These are phyloP conservation scores for Pantherophis alleghaniensis DNA, from an alignment of 2,797 vertebrate genomes.

Conservation along the genomic window DNA sequence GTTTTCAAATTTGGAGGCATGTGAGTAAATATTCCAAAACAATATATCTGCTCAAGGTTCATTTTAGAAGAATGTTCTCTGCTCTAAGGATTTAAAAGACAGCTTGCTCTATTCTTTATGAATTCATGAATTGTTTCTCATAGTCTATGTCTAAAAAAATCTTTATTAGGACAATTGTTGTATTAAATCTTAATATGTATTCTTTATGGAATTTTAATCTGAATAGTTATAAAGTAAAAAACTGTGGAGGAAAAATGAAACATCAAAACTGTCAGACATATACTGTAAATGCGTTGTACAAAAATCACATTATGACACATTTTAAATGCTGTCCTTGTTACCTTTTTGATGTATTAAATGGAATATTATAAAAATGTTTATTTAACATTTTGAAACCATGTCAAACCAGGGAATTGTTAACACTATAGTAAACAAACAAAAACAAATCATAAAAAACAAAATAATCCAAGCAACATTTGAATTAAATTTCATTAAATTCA, in stretches of 20 bases:
- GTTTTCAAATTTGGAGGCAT: not conserved
- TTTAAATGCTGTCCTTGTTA: not conserved
- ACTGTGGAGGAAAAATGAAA: not conserved
- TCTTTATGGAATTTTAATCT: not conserved
- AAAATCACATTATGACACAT: not conserved
- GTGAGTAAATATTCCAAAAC: not conserved
- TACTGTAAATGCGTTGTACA: not conserved
- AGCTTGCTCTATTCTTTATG: constrained; percentile 8
- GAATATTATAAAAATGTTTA: not conserved
- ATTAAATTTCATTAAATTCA: not conserved
- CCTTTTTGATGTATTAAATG: not conserved
- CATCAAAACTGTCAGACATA: not conserved
- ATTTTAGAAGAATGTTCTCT: not conserved
- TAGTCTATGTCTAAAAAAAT: not conserved
- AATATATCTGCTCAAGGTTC: constrained; percentile 43
- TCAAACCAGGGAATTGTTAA: not conserved
- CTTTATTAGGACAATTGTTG: not conserved
- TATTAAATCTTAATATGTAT: not conserved
- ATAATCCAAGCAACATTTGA: not conserved
- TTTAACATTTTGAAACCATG: not conserved
- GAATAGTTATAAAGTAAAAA: not conserved
- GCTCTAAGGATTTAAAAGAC: not conserved
- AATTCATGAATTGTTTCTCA: not conserved
- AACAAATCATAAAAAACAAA: not conserved
- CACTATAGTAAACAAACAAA: not conserved